These are phyloP conservation scores for Indicator maculatus DNA, from an alignment of 2,113 vertebrate species.

Conservation along the genomic window DNA sequence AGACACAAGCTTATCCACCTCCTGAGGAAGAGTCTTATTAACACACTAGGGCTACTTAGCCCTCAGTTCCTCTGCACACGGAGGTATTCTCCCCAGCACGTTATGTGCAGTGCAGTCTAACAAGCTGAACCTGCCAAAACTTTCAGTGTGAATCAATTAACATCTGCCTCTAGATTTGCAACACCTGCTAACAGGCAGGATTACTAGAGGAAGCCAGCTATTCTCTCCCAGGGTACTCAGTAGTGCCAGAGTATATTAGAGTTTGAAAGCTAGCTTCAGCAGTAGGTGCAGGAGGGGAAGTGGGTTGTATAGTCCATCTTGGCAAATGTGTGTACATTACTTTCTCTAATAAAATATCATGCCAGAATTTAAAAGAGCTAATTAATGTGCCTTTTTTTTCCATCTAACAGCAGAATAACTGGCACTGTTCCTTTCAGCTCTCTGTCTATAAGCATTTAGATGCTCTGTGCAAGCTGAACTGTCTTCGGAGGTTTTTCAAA, in stretches of 20 bases:
- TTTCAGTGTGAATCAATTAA: slow-evolving; percentile 29
- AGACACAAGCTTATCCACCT: neutral
- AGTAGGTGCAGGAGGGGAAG: neutral
- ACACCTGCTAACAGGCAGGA: slow-evolving; percentile 32
- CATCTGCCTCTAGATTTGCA: slow-evolving; percentile 50
- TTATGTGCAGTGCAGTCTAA: neutral
- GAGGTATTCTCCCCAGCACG: neutral
- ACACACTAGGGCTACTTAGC: neutral
- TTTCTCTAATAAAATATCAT: neutral
- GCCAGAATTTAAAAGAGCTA: neutral
- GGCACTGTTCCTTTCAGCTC: neutral
- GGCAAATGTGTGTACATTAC: neutral
- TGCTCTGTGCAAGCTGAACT: neutral
- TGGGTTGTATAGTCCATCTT: neutral
- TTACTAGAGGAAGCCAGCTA: neutral
- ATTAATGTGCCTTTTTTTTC: neutral
- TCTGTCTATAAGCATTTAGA: neutral
- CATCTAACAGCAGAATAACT: neutral
- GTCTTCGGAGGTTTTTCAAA: neutral
- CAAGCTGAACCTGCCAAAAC: slow-evolving; percentile 10
- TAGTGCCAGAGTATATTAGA: slow-evolving; percentile 9
- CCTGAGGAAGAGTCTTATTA: neutral
- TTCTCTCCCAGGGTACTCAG: neutral
- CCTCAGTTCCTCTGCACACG: neutral
- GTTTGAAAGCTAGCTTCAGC: neutral